Percentiles rank a stretch among this genome's conserved stretches.
These are phyloP conservation scores for Thereva nobilitata DNA, from an alignment of 2,888 invertebrate genomes.

Conservation along the genomic window DNA sequence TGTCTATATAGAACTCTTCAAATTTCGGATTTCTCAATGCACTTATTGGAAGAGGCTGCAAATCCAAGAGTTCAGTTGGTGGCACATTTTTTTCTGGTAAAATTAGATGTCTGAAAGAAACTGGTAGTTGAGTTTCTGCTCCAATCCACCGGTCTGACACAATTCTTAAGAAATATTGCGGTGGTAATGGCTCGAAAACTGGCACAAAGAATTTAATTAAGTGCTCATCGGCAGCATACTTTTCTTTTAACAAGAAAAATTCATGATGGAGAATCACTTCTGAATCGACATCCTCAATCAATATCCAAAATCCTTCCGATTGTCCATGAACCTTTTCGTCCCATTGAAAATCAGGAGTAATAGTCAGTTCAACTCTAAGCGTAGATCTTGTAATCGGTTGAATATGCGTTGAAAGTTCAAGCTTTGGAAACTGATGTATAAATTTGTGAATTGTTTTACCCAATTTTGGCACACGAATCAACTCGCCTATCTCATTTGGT, in stretches of 20 bases:
- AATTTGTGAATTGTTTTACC: slow-evolving; percentile 90
- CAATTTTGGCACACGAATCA: slow-evolving; percentile 57
- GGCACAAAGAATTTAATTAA: slow-evolving; percentile 97
- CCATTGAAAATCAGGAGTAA: slow-evolving; percentile 99
- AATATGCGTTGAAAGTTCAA: slow-evolving; percentile 95
- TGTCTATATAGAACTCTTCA: slow-evolving; percentile 82
- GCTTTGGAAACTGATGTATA: slow-evolving; percentile 90
- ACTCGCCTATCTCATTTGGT: slow-evolving; percentile 95
- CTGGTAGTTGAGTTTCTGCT: slow-evolving; percentile 93
- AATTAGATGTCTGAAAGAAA: slow-evolving; percentile 95
- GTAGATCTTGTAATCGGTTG: slow-evolving; percentile 96
- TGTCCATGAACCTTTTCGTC: slow-evolving; percentile 88
- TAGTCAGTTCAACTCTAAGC: slow-evolving; percentile 91
- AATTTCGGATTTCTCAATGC: slow-evolving; percentile 86
- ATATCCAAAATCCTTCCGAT: slow-evolving; percentile 86
- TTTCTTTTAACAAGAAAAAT: slow-evolving; percentile 90
- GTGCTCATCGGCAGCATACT: slow-evolving; percentile 94
- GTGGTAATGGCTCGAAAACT: slow-evolving; percentile 96
- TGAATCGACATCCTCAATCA: slow-evolving; percentile 85
- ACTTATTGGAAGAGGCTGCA: slow-evolving; percentile 94
- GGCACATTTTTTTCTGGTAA: slow-evolving; percentile 98
- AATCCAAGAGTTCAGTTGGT: slow-evolving; percentile 93
- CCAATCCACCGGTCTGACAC: slow-evolving; percentile 93
- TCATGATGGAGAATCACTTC: slow-evolving; percentile 94
- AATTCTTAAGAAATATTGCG: slow-evolving; percentile 93